Evolutionary conservation across 1,140 invertebrate genomes (phyloP), one percentile per base, ranked within the genome.

Genomic region (Drosophila hydei): DNA sequence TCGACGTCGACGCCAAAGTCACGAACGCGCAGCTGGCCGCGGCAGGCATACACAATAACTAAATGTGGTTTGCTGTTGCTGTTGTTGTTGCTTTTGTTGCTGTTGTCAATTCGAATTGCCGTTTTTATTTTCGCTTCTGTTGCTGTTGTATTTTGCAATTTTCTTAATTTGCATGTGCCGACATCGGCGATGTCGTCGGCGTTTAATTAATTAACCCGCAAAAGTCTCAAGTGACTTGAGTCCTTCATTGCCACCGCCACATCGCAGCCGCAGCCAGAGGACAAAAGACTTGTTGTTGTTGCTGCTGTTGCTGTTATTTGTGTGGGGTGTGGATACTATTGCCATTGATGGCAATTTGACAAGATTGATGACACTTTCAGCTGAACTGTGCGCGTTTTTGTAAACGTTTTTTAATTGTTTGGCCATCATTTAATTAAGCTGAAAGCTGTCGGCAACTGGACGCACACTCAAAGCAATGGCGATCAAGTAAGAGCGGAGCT

Each of bases 161-260:
- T 88, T 88, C 83, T 88, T 88, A 88, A 88, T 88, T 88, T 88
- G 83, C 84, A 88, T 88, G 61, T 75, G 77, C 68, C 80, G 72
- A 64, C 67, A 62, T 51, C 55, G 70, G 21, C 52, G 58, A 25
- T 16, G 58, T 59, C 47, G 23, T 16, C 62, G 62, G 48, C 43
- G 71, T 70, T 73, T 73, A 73, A 73, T 73, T 73, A 73, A 73
- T 73, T 73, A 73, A 73, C 64, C 58, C 58, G 64, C 54, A 47
- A 62, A 52, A 58, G 78, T 81, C 83, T 79, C 83, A 60, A 71
- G 78, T 76, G 78, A 64, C 78, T 87, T 62, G 55, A 69, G 83
- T 88, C 83, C 75, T 88, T 83, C 72, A 50, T 48, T 42, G 62
- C 25, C 69, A 71, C 27, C 51, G 72, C 21, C 33, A 48, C 42